Base-by-base conservation (phyloP, 2,797 vertebrate species). In the Ctenopoma kingsleyae region DNA sequence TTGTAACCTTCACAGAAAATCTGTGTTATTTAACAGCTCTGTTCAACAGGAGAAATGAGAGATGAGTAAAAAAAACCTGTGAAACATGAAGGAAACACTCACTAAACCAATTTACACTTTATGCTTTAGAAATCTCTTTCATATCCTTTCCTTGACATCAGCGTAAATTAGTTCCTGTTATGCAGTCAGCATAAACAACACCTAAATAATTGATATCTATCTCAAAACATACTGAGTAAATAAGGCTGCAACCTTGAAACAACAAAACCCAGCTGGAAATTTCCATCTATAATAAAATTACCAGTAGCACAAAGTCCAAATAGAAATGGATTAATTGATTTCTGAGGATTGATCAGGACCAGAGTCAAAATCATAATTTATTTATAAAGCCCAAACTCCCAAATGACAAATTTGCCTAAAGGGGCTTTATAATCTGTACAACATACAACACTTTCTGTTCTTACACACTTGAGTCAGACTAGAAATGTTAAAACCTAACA, bases 201-300 rank as follows among this genome's bases (percentile, higher is more conserved):
- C 23, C 51, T 84, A 69, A 84, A 89, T 87, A 80, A 87, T 86
- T 87, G 27, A 89, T 75, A 76, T 72, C 27, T 36, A 63, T 67
- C 49, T 23, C 40, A 43, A 64, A 81, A 78, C 73, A 71, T 8
- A 51, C 59, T 47, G 61, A 67, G 76, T 56, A 67, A 82, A 83
- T 71, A 63, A 54, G 54, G 27, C 73, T 60, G 44, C 51, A 16
- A 65, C 52, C 66, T 67, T 72, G 56, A 75, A 72, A 71, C 0
- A 19, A 52, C 36, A 50, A 59, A 43, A 57, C 20, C 8, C 57
- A 36, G 46, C 5, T 68, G 52, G 67, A 49, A 50, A 70, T 74
- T 62, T 56, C 64, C 30, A 68, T 74, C 50, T 54, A 71, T 51
- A 41, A 67, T 66, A 55, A 38, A 67, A 77, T 48, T 3, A 63